These are phyloP conservation scores for Lucinisca nassula DNA, from an alignment of 2,888 invertebrate species.

Conservation along the genomic window DNA sequence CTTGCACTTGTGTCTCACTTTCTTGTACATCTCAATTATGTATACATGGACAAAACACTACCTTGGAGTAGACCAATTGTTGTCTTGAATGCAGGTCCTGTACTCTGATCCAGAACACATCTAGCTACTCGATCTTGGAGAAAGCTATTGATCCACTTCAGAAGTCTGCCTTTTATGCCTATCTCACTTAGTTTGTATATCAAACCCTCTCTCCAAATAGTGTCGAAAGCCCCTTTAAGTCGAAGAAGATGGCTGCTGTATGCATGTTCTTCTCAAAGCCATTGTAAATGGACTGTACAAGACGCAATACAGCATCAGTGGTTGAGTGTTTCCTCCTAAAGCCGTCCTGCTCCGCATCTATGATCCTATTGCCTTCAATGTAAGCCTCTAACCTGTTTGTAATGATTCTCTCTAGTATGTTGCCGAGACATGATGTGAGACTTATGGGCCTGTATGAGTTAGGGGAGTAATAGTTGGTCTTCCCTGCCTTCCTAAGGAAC, in stretches of 20 bases:
- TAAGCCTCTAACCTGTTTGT: neutral
- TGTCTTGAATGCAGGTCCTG: neutral
- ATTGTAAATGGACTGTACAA: neutral
- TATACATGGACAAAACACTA: neutral
- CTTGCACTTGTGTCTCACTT: neutral
- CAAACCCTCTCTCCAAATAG: too few species aligned
- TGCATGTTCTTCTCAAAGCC: neutral
- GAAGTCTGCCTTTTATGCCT: neutral
- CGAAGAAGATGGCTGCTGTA: slow-evolving; percentile 18
- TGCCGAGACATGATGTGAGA: slow-evolving; percentile 20
- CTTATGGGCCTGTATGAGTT: slow-evolving; percentile 36
- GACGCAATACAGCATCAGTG: neutral
- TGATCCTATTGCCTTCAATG: slow-evolving; percentile 9
- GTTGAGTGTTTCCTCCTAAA: slow-evolving; percentile 27
- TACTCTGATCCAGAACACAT: neutral
- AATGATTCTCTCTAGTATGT: slow-evolving; percentile 20
- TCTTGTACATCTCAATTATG: slow-evolving; percentile 22
- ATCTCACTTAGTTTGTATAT: neutral
- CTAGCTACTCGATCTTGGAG: neutral
- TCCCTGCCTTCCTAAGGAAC: slow-evolving; percentile 30
- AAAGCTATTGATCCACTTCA: neutral
- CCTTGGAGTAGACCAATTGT: slow-evolving; percentile 4
- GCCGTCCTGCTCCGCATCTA: slow-evolving; percentile 28
- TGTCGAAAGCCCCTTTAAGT: slow-evolving; percentile 28
- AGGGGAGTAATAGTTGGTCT: slow-evolving; percentile 20